These are phyloP conservation scores for Cylas formicarius DNA, from an alignment of 1,140 invertebrate species.

Conservation along the genomic window DNA sequence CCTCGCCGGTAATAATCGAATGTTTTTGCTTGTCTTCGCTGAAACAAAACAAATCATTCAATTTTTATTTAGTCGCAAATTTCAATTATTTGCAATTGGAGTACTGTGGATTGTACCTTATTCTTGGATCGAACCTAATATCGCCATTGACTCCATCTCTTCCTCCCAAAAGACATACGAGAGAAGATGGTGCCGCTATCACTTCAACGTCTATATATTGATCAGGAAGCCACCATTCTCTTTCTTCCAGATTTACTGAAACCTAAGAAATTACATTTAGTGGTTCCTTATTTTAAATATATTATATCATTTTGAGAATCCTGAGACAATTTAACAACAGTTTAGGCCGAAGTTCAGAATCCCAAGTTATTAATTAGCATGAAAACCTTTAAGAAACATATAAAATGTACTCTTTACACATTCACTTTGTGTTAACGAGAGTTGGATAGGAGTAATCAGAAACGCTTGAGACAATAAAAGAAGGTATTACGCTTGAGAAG, in stretches of 20 bases:
- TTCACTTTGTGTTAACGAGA: too few relatives aligned
- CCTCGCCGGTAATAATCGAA: slow-evolving; percentile 42
- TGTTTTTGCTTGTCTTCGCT: slow-evolving; percentile 36
- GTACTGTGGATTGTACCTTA: slow-evolving; percentile 35
- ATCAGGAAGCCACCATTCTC: slow-evolving; percentile 50
- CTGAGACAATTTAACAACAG: too few relatives aligned
- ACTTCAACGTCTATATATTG: slow-evolving; percentile 49
- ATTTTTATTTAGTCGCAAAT: slow-evolving; percentile 5
- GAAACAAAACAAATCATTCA: slow-evolving; percentile 17
- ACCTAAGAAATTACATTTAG: slow-evolving; percentile 37
- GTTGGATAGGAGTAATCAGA: too few relatives aligned
- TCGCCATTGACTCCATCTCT: slow-evolving; percentile 42
- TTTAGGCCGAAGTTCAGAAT: too few relatives aligned
- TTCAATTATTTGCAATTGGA: neutral
- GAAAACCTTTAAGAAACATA: too few relatives aligned
- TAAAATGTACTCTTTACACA: too few relatives aligned
- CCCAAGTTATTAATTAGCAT: too few relatives aligned
- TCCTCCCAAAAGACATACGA: slow-evolving; percentile 52
- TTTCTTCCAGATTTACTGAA: slow-evolving; percentile 48
- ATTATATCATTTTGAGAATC: too few relatives aligned
- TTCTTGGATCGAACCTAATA: slow-evolving; percentile 45
- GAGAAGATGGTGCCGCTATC: slow-evolving; percentile 47
- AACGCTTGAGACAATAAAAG: neutral
- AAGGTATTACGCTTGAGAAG: neutral
- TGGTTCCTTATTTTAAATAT: too few relatives aligned